These are phyloP conservation scores for Rhyacichthys aspro DNA, from an alignment of 2,797 vertebrate species.

Conservation along the genomic window DNA sequence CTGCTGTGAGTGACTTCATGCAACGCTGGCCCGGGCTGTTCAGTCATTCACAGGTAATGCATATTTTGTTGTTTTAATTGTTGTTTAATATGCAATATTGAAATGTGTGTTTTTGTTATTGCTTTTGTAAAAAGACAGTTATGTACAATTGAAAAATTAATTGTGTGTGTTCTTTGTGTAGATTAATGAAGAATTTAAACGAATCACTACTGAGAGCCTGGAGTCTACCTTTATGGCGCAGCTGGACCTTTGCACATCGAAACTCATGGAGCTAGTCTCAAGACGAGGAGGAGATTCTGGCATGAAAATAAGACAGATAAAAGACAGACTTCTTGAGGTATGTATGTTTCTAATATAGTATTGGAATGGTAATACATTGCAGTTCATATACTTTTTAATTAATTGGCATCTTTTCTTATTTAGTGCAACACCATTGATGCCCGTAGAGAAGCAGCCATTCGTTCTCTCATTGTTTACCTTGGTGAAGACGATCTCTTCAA, in stretches of 20 bases:
- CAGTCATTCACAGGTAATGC: neutral
- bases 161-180: too few relatives aligned
- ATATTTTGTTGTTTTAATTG: neutral
- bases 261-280: too few relatives aligned
- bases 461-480: neutral
- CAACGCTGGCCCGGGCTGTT: neutral
- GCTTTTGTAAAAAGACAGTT: too few relatives aligned
- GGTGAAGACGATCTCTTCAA: neutral
- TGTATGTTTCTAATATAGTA: too few relatives aligned
- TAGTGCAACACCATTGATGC: neutral
- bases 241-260: slow-evolving; percentile 10
- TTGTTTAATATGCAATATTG: too few relatives aligned
- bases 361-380: too few relatives aligned
- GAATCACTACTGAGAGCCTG: slow-evolving; percentile 3
- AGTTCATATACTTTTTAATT: too few relatives aligned
- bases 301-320: slow-evolving; percentile 13
- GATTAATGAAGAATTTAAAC: too few relatives aligned
- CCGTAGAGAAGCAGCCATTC: neutral
- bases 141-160: too few relatives aligned
- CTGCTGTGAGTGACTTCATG: neutral
- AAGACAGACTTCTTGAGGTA: slow-evolving; percentile 2
- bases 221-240: slow-evolving; percentile 11
- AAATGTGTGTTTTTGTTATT: too few relatives aligned
- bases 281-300: too few relatives aligned
- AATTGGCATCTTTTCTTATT: too few relatives aligned